Conservation (phyloP, 2,113 vertebrate genomes). For the Antechinus flavipes region DNA sequence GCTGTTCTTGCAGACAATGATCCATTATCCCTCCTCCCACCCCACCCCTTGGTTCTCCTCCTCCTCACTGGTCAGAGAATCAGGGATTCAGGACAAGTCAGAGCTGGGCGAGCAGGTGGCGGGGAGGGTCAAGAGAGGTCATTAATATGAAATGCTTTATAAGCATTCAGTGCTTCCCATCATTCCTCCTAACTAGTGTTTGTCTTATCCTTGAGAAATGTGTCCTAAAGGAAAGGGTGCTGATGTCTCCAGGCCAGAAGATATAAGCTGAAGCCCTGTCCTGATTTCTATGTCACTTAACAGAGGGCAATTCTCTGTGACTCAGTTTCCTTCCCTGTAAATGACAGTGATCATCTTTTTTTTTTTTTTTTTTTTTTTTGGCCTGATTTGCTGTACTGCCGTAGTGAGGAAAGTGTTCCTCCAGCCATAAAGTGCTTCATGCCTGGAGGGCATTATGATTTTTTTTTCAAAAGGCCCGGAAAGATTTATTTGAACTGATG, state of each 20-base stretch:
- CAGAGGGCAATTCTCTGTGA: not conserved
- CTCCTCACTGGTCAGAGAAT: not conserved
- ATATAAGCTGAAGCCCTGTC: not conserved
- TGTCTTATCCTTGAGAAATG: not conserved
- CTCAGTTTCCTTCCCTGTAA: not conserved
- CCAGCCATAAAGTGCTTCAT: too few relatives aligned
- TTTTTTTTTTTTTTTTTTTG: too few relatives aligned
- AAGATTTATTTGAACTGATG: too few relatives aligned
- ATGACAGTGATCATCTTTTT: too few relatives aligned
- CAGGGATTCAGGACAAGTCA: too few relatives aligned
- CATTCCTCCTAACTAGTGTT: not conserved
- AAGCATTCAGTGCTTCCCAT: not conserved
- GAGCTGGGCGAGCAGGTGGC: not conserved
- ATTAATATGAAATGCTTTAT: not conserved
- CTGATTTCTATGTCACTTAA: not conserved
- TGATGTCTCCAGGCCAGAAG: not conserved
- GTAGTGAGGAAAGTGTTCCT: too few relatives aligned
- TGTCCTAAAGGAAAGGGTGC: not conserved
- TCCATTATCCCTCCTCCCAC: too few relatives aligned
- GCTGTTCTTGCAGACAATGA: accelerated
- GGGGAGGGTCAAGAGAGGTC: not conserved
- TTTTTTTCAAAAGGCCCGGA: too few relatives aligned
- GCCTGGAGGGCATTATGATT: too few relatives aligned
- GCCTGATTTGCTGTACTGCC: too few relatives aligned
- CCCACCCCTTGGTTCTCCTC: not conserved